These are phyloP conservation scores for Indri indri DNA, from an alignment of 2,113 vertebrate genomes.

Conservation along the genomic window DNA sequence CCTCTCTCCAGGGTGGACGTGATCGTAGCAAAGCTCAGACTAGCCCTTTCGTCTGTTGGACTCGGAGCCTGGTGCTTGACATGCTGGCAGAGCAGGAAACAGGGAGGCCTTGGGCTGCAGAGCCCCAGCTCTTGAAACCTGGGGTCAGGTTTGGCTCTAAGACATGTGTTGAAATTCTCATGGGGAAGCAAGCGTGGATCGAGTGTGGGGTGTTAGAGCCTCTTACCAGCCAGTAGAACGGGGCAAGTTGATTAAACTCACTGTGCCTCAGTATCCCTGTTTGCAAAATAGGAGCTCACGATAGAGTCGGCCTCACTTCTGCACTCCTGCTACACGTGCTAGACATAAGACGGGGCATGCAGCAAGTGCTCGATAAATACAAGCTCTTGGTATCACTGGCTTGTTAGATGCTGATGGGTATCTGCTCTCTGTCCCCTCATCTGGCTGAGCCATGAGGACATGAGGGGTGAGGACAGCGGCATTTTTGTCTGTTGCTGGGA, in stretches of 20 bases:
- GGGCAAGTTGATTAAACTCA: background rate
- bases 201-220: background rate
- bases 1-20: background rate
- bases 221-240: background rate
- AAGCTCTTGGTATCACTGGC: fast-evolving
- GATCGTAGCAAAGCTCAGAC: background rate
- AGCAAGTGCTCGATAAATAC: background rate
- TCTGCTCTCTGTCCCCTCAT: background rate
- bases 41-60: background rate
- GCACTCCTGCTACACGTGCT: background rate
- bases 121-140: background rate
- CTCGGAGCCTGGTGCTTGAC: background rate
- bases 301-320: background rate
- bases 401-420: background rate
- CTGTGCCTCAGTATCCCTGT: background rate
- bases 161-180: background rate
- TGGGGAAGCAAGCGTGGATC: background rate
- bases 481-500: background rate
- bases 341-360: background rate
- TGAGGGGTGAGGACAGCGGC: background rate
- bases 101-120: background rate
- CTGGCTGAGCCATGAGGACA: background rate
- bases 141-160: background rate
- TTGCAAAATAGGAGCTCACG: background rate
- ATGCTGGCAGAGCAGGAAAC: background rate